A percentile compares a stretch with the other conserved stretches of the same genome.
These are phyloP conservation scores for Chlorodrepanis virens DNA, from an alignment of 2,113 vertebrate species.

Conservation along the genomic window DNA sequence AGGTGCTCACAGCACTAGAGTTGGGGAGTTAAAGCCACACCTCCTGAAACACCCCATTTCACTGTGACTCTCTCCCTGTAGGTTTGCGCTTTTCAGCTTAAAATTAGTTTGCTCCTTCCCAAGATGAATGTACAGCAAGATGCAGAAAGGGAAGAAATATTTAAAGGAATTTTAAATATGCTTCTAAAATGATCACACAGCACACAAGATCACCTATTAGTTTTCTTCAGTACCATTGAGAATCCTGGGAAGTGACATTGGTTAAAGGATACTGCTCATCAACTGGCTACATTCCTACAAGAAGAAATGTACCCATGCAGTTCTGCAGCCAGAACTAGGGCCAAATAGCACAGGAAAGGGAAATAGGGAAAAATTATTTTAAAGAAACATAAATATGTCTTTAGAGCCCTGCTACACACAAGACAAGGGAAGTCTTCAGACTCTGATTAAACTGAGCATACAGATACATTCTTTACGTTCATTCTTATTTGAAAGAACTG, in stretches of 20 bases:
- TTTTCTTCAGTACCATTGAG: neutral
- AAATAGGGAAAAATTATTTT: neutral
- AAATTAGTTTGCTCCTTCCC: neutral
- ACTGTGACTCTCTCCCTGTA: neutral
- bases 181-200: neutral
- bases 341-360: neutral
- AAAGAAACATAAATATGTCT: neutral
- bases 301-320: neutral
- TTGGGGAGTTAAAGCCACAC: neutral
- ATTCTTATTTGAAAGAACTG: neutral
- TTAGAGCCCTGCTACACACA: neutral
- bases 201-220: neutral
- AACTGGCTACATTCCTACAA: neutral
- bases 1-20: neutral
- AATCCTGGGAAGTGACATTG: neutral
- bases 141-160: neutral
- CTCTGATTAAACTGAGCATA: neutral
- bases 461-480: neutral
- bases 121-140: neutral
- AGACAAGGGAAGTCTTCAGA: neutral
- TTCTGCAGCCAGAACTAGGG: neutral
- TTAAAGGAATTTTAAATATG: neutral
- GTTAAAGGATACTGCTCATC: neutral
- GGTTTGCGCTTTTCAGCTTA: neutral
- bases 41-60: neutral